A percentile compares a stretch with the other conserved stretches of the same genome.
phyloP scores from a whole-genome alignment of 2,113 vertebrate species.

The Rhinopomastus cyanomelas region DNA sequence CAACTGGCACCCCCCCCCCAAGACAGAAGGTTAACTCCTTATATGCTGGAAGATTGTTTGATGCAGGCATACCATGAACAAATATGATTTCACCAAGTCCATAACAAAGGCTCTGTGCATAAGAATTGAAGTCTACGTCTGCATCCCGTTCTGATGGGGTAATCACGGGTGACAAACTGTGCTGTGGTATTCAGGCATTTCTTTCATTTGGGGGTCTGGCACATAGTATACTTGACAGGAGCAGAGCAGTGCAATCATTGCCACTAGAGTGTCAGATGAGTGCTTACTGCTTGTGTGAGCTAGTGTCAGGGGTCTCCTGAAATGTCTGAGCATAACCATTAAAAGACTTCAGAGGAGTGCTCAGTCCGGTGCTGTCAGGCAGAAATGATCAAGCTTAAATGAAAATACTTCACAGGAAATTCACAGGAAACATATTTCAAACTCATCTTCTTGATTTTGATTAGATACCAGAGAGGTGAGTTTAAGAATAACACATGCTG shows the following conservation, averaged over 20 bases:
- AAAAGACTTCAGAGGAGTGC: background rate
- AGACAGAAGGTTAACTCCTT: too few species aligned
- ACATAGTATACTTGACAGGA: background rate
- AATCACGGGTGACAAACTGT: background rate
- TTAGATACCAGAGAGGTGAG: background rate
- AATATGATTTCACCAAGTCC: too few species aligned
- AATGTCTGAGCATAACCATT: background rate
- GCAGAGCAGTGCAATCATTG: fast-evolving
- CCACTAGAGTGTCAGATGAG: background rate
- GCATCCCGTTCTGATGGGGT: background rate
- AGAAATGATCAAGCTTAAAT: background rate
- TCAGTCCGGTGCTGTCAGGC: background rate
- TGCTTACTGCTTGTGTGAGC: background rate
- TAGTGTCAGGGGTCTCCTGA: background rate
- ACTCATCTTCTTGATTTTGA: background rate
- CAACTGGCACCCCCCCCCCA: too few species aligned
- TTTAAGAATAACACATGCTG: background rate
- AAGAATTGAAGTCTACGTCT: background rate
- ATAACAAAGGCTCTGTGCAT: background rate
- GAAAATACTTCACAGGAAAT: background rate
- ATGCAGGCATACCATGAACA: too few species aligned
- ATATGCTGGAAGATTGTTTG: too few species aligned
- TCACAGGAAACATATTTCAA: background rate
- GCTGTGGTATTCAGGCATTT: background rate
- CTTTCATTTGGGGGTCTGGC: background rate